Base-by-base conservation (phyloP, 2,888 invertebrate species). In the Panzeria rudis region DNA sequence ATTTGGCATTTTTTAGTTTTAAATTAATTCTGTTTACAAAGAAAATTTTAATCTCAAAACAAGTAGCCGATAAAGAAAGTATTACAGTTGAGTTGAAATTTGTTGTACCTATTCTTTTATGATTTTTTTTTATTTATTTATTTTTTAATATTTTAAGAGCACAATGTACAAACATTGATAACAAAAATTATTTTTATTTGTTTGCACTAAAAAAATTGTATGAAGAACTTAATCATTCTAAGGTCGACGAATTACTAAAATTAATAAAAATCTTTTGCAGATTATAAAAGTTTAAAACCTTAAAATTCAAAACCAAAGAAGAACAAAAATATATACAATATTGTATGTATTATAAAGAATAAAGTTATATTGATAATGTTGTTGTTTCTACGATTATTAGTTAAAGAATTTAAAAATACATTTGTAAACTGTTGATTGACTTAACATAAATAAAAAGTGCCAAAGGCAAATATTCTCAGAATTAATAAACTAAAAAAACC, bases 221-320 rank as follows among this genome's bases (percentile, higher is more conserved):
- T 35, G 25, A 62, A 69, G 69, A 68, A 84, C 84, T 81, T 68
- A 54, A 38, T 71, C 72, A 61, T 59, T 80, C 88, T 80, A 89
- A 86, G 86, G 88, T 87, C 87, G 84, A 87, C 87, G 88, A 86
- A 87, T 76, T 87, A 90, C 91, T 90, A 88, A 90, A 89, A 88
- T 87, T 87, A 87, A 79, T 87, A 56, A 82, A 88, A 89, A 87
- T 86, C 87, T 88, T 88, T 89, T 89, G 87, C 87, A 86, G 71
- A 71, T 82, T 75, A 32, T 86, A 76, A 79, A 85, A 84, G 69
- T 76, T 64, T 61, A 17, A 76, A 75, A 73, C 8, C 54, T 44
- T 20, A 29, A 50, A 56, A 69, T 32, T 0, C 29, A 56, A n/a
- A 59, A 35, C 4, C 17, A 44, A 1, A 29, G 8, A 54, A 52